A percentile compares a stretch with the other conserved stretches of the same genome.
Evolutionary conservation across 2,113 vertebrate species (phyloP).

Genomic region (Onychostruthus taczanowskii): DNA sequence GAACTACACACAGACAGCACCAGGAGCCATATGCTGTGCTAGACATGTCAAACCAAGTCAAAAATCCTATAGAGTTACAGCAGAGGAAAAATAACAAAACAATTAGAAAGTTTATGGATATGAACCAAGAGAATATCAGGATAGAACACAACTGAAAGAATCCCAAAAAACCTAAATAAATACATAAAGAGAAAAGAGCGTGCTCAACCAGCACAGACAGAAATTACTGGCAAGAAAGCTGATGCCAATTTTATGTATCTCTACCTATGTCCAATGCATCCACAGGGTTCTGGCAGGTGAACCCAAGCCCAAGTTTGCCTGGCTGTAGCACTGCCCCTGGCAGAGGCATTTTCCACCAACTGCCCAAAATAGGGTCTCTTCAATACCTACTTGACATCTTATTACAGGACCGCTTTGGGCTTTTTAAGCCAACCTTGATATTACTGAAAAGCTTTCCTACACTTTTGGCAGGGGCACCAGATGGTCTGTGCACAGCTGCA

Average conservation of each 20-base stretch:
- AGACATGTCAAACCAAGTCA: neutral
- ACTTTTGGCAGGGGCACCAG: conserved; percentile 26
- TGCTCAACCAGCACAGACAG: neutral
- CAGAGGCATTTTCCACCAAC: neutral
- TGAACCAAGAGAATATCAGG: neutral
- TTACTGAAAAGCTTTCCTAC: neutral
- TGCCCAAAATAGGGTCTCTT: neutral
- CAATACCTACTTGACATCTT: neutral
- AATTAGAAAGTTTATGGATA: neutral
- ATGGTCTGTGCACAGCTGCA: conserved; percentile 29
- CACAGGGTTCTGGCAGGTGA: neutral
- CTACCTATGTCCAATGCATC: neutral
- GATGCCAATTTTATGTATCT: neutral
- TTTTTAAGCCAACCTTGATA: neutral
- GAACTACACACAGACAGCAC: neutral
- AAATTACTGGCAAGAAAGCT: neutral
- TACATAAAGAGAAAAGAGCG: neutral
- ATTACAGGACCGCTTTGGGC: neutral
- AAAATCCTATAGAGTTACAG: neutral
- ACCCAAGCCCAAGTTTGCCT: neutral
- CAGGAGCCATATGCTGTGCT: neutral
- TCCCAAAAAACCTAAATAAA: neutral
- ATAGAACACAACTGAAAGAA: neutral
- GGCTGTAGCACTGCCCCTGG: neutral
- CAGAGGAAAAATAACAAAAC: neutral